Conservation (phyloP, 2,797 vertebrate species). For the Odontamblyopus rebecca region DNA sequence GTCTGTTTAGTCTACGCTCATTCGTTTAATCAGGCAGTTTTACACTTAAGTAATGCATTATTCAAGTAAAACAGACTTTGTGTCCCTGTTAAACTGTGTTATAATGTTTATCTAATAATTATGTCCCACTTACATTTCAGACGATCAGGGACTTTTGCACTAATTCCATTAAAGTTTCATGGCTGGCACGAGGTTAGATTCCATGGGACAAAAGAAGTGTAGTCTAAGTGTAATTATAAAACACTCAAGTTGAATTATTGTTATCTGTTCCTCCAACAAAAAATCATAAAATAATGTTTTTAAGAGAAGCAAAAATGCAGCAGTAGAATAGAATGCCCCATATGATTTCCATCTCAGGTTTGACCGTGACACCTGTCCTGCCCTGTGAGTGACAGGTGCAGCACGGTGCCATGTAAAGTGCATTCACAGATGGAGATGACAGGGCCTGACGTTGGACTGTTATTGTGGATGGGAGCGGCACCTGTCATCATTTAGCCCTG, state of each 20-base stretch:
- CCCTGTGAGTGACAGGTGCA: constrained; percentile 45
- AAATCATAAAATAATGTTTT: background rate
- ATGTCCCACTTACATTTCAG: background rate
- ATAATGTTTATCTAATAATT: background rate
- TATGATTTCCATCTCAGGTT: constrained; percentile 5
- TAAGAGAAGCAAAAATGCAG: background rate
- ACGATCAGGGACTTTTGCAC: background rate
- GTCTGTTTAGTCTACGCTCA: constrained; percentile 62
- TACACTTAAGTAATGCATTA: constrained; percentile 35
- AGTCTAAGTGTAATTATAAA: background rate
- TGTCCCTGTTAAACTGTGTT: background rate
- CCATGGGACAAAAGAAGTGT: background rate
- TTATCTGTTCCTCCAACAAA: background rate
- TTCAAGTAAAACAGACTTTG: background rate
- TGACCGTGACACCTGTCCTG: background rate
- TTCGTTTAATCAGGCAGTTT: constrained; percentile 65
- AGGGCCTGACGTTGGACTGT: constrained; percentile 57
- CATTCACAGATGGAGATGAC: constrained; percentile 68
- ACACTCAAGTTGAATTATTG: background rate
- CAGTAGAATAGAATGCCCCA: background rate
- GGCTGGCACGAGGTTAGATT: background rate
- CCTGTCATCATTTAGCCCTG: constrained; percentile 66
- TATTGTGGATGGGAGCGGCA: constrained; percentile 59
- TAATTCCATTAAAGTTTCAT: background rate
- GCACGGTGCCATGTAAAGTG: constrained; percentile 40